These are phyloP conservation scores for Mungos mungo DNA, from an alignment of 2,113 vertebrate genomes.

Conservation along the genomic window DNA sequence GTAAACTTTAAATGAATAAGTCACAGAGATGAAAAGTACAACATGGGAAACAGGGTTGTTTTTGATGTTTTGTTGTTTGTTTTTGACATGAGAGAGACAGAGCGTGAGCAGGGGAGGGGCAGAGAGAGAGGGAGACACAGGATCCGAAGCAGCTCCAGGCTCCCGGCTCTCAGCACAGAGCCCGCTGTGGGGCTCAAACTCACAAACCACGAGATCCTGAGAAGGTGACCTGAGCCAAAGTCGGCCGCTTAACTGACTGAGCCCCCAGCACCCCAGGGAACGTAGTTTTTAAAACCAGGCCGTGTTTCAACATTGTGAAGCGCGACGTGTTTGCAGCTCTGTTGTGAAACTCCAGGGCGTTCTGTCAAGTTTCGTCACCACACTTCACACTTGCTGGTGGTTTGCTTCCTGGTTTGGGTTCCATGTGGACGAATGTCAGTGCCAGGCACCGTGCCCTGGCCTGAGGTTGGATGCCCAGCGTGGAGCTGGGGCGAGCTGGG, in stretches of 20 bases:
- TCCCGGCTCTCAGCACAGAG: too few relatives aligned
- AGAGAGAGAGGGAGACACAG: too few relatives aligned
- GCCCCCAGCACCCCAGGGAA: too few relatives aligned
- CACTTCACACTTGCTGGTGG: background rate
- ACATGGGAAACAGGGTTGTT: background rate
- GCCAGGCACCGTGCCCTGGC: background rate
- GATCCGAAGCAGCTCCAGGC: too few relatives aligned
- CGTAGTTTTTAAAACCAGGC: too few relatives aligned
- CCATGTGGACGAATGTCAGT: background rate
- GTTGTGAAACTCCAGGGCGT: background rate
- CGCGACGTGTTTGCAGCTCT: background rate
- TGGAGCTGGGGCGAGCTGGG: background rate
- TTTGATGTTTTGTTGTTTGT: too few relatives aligned
- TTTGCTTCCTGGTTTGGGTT: background rate
- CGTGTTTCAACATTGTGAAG: background rate
- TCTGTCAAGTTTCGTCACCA: background rate
- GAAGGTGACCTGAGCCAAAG: too few relatives aligned
- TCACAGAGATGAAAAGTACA: background rate
- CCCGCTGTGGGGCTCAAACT: too few relatives aligned
- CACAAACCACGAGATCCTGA: too few relatives aligned
- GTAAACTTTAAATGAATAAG: background rate
- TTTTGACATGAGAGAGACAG: too few relatives aligned
- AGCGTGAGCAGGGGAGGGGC: too few relatives aligned
- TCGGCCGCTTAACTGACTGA: too few relatives aligned
- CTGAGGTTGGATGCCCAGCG: background rate